These are phyloP conservation scores for Paraplagusia blochii DNA, from an alignment of 2,113 vertebrate species.

Conservation along the genomic window DNA sequence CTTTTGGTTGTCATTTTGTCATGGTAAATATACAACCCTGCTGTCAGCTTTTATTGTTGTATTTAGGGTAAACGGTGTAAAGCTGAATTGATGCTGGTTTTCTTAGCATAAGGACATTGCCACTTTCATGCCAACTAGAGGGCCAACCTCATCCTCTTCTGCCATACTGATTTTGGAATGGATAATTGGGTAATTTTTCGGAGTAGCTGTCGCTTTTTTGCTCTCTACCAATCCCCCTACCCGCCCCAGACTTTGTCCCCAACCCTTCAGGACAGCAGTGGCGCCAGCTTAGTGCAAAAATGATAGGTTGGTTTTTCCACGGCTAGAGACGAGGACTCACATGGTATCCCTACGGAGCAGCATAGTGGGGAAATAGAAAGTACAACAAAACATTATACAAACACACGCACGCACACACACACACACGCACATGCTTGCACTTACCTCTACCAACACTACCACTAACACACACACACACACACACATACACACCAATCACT, in stretches of 20 bases:
- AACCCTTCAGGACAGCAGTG: conserved; percentile 70
- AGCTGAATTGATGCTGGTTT: conserved; percentile 17
- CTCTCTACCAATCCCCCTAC: conserved; percentile 29
- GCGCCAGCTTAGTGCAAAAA: conserved; percentile 74
- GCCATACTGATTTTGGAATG: conserved; percentile 30
- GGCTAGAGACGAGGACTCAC: conserved; percentile 84
- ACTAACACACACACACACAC: conserved; percentile 29
- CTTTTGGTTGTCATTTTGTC: too few relatives aligned
- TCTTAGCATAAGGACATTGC: conserved; percentile 43
- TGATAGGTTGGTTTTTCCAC: conserved; percentile 64
- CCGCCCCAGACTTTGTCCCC: conserved; percentile 42
- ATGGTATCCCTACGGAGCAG: conserved; percentile 90
- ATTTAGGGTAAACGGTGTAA: too few relatives aligned
- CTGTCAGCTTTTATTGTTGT: too few relatives aligned
- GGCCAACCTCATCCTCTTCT: conserved; percentile 42
- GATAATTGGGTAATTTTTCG: conserved; percentile 28
- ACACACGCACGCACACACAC: conserved; percentile 55
- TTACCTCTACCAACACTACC: conserved; percentile 26
- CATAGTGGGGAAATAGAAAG: conserved; percentile 87
- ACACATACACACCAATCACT: neutral
- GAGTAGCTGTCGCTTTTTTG: conserved; percentile 30
- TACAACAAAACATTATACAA: conserved; percentile 80
- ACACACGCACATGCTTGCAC: conserved; percentile 43
- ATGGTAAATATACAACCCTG: too few relatives aligned
- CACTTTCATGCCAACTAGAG: conserved; percentile 51